Evolutionary conservation across 1,140 invertebrate genomes (phyloP).

Genomic region (Triops cancriformis): DNA sequence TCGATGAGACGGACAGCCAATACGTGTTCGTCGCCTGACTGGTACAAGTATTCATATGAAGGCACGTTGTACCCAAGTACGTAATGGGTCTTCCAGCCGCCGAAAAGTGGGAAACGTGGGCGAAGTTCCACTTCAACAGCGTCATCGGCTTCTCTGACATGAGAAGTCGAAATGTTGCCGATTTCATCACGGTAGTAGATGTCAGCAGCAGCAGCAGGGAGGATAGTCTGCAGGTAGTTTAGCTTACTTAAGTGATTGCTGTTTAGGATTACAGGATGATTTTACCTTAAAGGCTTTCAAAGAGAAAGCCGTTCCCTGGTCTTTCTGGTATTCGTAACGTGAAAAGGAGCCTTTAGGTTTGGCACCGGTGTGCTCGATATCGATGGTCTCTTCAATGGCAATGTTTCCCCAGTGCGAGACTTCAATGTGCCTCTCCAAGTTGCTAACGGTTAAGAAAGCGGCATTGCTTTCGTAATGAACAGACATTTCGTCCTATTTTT

Average conservation of each 20-base stretch:
- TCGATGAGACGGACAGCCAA: conserved; percentile 89
- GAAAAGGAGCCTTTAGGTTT: conserved; percentile 91
- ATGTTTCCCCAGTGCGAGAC: conserved; percentile 99
- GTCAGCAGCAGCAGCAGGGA: conserved; percentile 82
- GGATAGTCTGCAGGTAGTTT: conserved; percentile 52
- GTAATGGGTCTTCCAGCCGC: conserved; percentile 98
- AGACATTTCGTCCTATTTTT: conserved; percentile 51
- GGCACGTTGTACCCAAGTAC: conserved; percentile 95
- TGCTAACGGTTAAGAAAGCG: conserved; percentile 85
- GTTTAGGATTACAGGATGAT: not conserved
- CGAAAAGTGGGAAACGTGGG: conserved; percentile 94
- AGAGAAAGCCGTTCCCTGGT: conserved; percentile 72
- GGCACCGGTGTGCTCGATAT: conserved; percentile 86
- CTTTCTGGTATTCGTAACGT: conserved; percentile 87
- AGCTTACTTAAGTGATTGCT: not conserved
- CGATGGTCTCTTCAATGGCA: conserved; percentile 88
- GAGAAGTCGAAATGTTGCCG: conserved; percentile 97
- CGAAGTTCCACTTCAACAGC: conserved; percentile 89
- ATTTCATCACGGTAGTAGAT: conserved; percentile 96
- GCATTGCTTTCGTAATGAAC: conserved; percentile 95
- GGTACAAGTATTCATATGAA: conserved; percentile 88
- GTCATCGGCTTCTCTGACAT: conserved; percentile 69
- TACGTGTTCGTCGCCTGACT: conserved; percentile 64
- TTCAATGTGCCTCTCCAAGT: conserved; percentile 79
- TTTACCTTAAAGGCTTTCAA: conserved; percentile 76